Conservation (phyloP, 2,797 vertebrate species). For the Pristis pectinata region DNA sequence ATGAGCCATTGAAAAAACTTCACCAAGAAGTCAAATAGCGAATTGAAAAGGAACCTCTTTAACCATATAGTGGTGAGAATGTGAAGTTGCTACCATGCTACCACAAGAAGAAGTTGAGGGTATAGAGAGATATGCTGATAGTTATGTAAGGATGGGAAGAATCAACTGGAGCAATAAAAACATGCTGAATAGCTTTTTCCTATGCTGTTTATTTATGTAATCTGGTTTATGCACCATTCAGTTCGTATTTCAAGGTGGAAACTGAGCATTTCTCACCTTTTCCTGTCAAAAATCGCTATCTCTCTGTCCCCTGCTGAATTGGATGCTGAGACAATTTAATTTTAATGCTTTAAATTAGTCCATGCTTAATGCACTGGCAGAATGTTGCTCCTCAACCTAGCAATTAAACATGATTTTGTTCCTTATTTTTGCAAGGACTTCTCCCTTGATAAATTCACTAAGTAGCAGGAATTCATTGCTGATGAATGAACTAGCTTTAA, state of each 20-base stretch:
- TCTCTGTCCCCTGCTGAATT: background rate
- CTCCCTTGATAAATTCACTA: background rate
- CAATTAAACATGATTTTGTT: constrained; percentile 9
- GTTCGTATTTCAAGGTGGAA: background rate
- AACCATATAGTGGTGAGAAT: too few relatives aligned
- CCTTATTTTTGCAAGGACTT: background rate
- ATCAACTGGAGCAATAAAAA: too few relatives aligned
- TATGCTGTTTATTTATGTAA: too few relatives aligned
- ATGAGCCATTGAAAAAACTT: too few relatives aligned
- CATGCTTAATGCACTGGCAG: background rate
- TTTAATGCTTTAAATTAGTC: background rate
- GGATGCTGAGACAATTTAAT: background rate
- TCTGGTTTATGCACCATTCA: background rate
- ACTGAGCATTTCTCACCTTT: background rate
- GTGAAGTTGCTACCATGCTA: too few relatives aligned
- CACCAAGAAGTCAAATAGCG: too few relatives aligned
- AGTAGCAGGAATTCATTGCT: background rate
- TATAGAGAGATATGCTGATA: too few relatives aligned
- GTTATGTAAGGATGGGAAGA: too few relatives aligned
- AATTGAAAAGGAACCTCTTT: too few relatives aligned
- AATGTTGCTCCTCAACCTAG: background rate
- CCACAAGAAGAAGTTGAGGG: too few relatives aligned
- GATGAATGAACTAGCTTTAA: background rate
- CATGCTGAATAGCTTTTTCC: too few relatives aligned
- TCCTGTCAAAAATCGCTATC: background rate